Percentiles rank a stretch among this genome's conserved stretches.
Conservation (phyloP, 2,888 invertebrate genomes). For the Nebria brevicollis region DNA sequence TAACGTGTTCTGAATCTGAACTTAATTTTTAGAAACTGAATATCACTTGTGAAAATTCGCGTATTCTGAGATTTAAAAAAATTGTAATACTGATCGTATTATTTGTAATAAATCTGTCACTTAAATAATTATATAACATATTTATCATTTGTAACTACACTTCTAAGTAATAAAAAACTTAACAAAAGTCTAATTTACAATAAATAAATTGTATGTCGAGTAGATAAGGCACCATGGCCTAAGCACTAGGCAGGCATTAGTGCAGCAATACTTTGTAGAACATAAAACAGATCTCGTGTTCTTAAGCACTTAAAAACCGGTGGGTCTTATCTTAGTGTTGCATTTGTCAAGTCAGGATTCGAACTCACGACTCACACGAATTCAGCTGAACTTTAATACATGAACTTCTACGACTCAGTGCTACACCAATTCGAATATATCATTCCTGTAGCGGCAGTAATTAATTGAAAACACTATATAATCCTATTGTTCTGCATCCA, state of each 20-base stretch:
- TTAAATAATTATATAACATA: background rate
- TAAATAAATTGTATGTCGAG: background rate
- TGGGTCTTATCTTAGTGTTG: slow-evolving; percentile 18
- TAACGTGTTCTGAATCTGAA: no score
- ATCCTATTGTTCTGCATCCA: background rate
- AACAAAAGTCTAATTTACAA: background rate
- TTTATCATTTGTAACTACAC: background rate
- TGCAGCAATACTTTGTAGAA: slow-evolving; percentile 2
- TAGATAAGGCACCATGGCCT: background rate
- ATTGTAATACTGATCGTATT: background rate
- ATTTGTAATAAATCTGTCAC: background rate
- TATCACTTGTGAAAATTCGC: no score
- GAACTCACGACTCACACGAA: slow-evolving; percentile 19
- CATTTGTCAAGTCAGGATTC: slow-evolving; percentile 20
- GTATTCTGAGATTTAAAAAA: no score
- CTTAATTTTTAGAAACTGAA: no score
- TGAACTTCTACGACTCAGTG: background rate
- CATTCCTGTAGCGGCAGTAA: background rate
- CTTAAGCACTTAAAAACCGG: slow-evolving; percentile 13
- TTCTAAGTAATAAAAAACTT: background rate
- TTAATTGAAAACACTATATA: slow-evolving; percentile 1
- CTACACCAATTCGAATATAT: background rate
- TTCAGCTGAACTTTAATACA: slow-evolving; percentile 16
- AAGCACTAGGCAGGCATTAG: background rate
- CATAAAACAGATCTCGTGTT: slow-evolving; percentile 21